Percentiles rank a stretch among this genome's conserved stretches.
Evolutionary conservation across 2,113 vertebrate species (phyloP).

Genomic region (Myrmecophaga tridactyla): DNA sequence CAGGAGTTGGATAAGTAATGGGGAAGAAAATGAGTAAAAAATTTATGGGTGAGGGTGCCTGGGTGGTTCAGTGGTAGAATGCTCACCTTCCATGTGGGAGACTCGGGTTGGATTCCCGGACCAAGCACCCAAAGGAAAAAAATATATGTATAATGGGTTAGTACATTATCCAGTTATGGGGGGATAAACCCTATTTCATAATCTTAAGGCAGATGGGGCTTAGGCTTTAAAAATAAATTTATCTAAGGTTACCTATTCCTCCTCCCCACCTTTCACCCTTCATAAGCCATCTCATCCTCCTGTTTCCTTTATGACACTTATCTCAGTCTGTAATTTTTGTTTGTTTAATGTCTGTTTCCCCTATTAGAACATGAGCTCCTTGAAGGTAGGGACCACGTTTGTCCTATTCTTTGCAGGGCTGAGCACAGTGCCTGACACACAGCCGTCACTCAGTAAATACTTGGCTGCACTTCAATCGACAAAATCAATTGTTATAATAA

Average conservation of each 20-base stretch:
- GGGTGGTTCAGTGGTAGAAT: too few relatives aligned
- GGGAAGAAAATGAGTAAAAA: constrained; percentile 6
- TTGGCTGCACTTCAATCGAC: background rate
- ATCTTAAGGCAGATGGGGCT: background rate
- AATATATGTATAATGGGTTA: background rate
- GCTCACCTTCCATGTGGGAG: too few relatives aligned
- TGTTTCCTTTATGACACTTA: background rate
- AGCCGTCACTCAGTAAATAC: background rate
- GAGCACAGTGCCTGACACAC: background rate
- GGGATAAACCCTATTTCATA: background rate
- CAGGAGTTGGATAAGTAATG: background rate
- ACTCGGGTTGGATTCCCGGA: too few relatives aligned
- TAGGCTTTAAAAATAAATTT: background rate
- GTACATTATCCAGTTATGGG: background rate
- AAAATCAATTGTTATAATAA: background rate
- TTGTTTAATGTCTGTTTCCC: background rate
- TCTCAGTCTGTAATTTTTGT: background rate
- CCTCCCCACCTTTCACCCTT: background rate
- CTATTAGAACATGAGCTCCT: background rate
- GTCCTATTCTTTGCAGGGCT: background rate
- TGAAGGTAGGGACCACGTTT: background rate
- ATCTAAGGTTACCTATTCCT: background rate
- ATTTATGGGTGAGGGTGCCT: too few relatives aligned
- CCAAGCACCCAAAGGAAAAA: too few relatives aligned
- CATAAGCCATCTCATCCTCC: background rate